Conservation (phyloP, 2,888 invertebrate species). For the Thumatha senex region DNA sequence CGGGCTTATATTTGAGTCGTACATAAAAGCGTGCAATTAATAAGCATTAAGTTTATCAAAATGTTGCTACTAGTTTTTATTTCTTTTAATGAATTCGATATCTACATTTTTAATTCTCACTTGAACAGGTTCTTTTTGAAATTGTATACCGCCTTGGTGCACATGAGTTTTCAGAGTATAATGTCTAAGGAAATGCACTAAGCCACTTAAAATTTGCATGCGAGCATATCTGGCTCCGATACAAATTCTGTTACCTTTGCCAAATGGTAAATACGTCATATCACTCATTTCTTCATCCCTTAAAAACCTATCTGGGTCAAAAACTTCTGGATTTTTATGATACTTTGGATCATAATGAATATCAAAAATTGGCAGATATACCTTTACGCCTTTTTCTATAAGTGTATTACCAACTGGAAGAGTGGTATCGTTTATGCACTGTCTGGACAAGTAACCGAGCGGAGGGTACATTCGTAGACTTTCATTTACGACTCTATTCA, state of each 20-base stretch:
- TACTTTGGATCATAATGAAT: constrained; percentile 68
- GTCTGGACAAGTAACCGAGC: constrained; percentile 47
- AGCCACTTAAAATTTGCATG: constrained; percentile 48
- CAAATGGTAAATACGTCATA: constrained; percentile 66
- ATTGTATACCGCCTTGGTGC: constrained; percentile 41
- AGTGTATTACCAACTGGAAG: constrained; percentile 6
- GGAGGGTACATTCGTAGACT: constrained; percentile 56
- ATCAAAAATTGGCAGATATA: constrained; percentile 55
- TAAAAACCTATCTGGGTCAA: constrained; percentile 66
- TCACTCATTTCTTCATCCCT: constrained; percentile 43
- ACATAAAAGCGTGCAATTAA: too few species aligned
- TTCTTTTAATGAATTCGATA: constrained; percentile 6
- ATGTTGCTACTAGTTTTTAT: too few species aligned
- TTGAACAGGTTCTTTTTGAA: constrained; percentile 45
- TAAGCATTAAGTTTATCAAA: too few species aligned
- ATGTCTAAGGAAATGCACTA: constrained; percentile 45
- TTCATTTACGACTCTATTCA: constrained; percentile 55
- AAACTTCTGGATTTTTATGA: constrained; percentile 67
- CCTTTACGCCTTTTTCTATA: constrained; percentile 48
- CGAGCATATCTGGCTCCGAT: constrained; percentile 62
- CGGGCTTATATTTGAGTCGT: too few species aligned
- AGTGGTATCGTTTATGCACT: constrained; percentile 39
- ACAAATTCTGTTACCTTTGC: constrained; percentile 69
- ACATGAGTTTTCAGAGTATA: constrained; percentile 44
- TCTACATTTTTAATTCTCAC: constrained; percentile 46